Evolutionary conservation across 2,888 invertebrate species (phyloP).

Genomic region (Dicyrtomina minuta): DNA sequence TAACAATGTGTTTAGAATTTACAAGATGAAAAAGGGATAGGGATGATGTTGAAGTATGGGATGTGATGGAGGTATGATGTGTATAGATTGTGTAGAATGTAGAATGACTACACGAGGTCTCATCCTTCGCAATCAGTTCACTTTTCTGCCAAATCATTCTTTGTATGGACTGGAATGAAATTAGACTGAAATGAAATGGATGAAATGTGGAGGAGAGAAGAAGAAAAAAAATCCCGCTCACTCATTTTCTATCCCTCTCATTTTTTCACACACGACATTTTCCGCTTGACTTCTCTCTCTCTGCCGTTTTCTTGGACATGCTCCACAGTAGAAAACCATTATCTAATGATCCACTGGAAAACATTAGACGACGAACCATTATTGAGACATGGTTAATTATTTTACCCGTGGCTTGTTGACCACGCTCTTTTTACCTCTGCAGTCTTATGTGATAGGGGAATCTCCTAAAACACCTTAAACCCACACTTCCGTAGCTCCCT

Average conservation of each 20-base stretch:
- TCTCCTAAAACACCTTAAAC: no score
- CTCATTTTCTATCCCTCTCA: constrained; percentile 10
- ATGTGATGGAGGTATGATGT: background rate
- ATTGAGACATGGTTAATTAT: constrained; percentile 37
- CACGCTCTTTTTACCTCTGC: constrained; percentile 15
- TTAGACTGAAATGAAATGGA: constrained; percentile 7
- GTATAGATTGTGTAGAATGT: constrained; percentile 14
- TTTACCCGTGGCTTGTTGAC: constrained; percentile 35
- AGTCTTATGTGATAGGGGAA: background rate
- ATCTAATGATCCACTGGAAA: constrained; percentile 32
- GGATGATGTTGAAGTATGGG: no score
- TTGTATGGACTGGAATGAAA: constrained; percentile 10
- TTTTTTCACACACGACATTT: constrained; percentile 34
- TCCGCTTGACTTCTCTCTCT: constrained; percentile 30
- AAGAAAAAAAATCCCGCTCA: background rate
- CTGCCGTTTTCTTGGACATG: constrained; percentile 25
- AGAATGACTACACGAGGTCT: constrained; percentile 16
- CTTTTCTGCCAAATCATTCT: constrained; percentile 37
- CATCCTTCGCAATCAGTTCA: constrained; percentile 29
- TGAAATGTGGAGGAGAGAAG: background rate
- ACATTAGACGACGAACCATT: constrained; percentile 22
- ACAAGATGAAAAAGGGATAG: no score
- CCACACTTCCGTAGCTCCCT: no score
- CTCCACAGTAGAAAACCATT: constrained; percentile 29
- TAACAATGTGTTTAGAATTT: background rate